phyloP scores from a whole-genome alignment of 2,113 vertebrate genomes.

The Platichthys flesus region DNA sequence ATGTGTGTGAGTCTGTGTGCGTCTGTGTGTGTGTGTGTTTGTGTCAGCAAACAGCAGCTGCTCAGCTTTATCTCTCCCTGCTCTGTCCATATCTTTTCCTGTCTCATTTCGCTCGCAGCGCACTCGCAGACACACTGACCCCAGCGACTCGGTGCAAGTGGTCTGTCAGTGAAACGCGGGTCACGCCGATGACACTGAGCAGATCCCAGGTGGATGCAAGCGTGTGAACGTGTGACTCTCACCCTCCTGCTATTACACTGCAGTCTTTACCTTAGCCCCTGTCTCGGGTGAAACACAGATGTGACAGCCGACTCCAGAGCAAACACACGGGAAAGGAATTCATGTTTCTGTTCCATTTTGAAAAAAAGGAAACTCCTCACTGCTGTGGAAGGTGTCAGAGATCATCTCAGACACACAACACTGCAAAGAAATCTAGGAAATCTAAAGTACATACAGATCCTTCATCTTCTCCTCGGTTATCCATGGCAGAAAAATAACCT shows the following conservation, averaged over 20 bases:
- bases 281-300: background rate
- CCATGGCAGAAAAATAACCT: constrained; percentile 27
- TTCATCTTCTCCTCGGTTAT: constrained; percentile 10
- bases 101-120: constrained; percentile 38
- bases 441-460: constrained; percentile 5
- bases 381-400: background rate
- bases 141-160: constrained; percentile 39
- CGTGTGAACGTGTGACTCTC: background rate
- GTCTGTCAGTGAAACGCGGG: constrained; percentile 51
- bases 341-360: background rate
- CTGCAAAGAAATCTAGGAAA: background rate
- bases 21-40: constrained; percentile 24
- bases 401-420: background rate
- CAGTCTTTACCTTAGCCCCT: background rate
- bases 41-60: constrained; percentile 32
- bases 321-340: background rate
- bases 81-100: constrained; percentile 43
- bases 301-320: background rate
- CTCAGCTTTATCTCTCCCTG: constrained; percentile 48
- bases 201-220: constrained; percentile 34
- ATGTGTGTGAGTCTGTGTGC: constrained; percentile 29
- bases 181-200: constrained; percentile 35
- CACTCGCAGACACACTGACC: constrained; percentile 34
- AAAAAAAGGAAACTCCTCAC: background rate
- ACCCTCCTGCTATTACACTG: background rate